These are phyloP conservation scores for Protosalanx chinensis DNA, from an alignment of 2,797 vertebrate species.

Conservation along the genomic window DNA sequence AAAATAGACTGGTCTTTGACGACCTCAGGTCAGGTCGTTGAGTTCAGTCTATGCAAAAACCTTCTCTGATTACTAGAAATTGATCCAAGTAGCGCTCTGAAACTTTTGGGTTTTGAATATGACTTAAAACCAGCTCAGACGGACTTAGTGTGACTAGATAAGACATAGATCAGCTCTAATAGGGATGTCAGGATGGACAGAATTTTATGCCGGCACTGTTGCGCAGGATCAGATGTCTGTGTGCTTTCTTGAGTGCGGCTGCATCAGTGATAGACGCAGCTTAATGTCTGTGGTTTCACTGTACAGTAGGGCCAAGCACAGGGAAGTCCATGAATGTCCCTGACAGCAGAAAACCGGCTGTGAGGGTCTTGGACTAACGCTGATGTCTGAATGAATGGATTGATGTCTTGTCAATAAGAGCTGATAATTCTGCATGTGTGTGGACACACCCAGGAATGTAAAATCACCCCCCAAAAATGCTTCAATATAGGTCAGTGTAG, in stretches of 20 bases:
- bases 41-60: too few species aligned
- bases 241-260: conserved; percentile 51
- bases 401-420: not conserved
- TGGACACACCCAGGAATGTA: not conserved
- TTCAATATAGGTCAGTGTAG: not conserved
- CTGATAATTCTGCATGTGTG: not conserved
- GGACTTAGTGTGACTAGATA: conserved; percentile 9
- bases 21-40: not conserved
- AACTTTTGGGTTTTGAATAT: conserved; percentile 40
- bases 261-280: conserved; percentile 43
- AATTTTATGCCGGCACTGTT: conserved; percentile 34
- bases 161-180: conserved; percentile 17
- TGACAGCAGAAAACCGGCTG: not conserved
- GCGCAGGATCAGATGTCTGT: conserved; percentile 28
- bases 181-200: conserved; percentile 21
- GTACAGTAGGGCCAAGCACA: not conserved
- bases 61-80: conserved; percentile 21
- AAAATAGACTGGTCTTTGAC: not conserved
- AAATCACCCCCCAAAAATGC: too few species aligned
- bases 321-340: not conserved
- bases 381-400: not conserved
- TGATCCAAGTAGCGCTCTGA: conserved; percentile 17
- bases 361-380: not conserved
- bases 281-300: conserved; percentile 41
- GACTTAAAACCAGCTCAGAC: conserved; percentile 6